Conservation (phyloP, 2,888 invertebrate genomes). For the Drosophila nigricruria region DNA sequence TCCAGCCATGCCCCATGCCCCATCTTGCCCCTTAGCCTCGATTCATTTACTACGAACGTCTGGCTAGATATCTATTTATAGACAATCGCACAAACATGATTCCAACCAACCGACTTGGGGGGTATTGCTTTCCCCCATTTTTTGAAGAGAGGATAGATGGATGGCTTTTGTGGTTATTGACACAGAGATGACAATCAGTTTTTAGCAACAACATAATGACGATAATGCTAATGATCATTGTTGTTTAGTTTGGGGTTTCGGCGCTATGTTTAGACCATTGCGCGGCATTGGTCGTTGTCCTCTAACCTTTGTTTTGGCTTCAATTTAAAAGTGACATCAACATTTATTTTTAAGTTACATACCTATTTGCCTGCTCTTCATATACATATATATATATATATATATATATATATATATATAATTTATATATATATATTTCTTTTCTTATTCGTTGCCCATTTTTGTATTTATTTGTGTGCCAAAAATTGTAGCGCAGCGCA, state of each 20-base stretch:
- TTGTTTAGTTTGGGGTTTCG: constrained; percentile 7
- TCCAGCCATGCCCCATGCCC: not conserved
- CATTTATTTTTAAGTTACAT: constrained; percentile 76
- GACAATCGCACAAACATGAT: constrained; percentile 32
- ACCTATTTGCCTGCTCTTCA: constrained; percentile 25
- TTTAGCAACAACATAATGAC: constrained; percentile 15
- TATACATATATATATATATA: not conserved
- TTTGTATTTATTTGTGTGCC: constrained; percentile 64
- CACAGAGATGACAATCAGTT: constrained; percentile 39
- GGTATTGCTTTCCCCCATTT: constrained; percentile 31
- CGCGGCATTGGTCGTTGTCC: constrained; percentile 69
- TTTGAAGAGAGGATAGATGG: constrained; percentile 25
- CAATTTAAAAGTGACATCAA: constrained; percentile 74
- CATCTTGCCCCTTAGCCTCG: not conserved
- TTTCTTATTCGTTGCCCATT: constrained; percentile 51
- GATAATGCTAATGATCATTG: constrained; percentile 7
- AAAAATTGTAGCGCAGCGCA: constrained; percentile 60
- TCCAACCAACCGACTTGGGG: constrained; percentile 32
- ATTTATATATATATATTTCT: constrained; percentile 15
- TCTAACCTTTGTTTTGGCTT: constrained; percentile 70
- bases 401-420: constrained; percentile 13
- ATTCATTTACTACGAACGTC: constrained; percentile 15
- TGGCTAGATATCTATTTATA: constrained; percentile 53
- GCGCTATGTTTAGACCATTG: constrained; percentile 17
- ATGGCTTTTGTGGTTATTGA: constrained; percentile 34